phyloP scores from a whole-genome alignment of 2,888 invertebrate species.

The Gortyna flavago region DNA sequence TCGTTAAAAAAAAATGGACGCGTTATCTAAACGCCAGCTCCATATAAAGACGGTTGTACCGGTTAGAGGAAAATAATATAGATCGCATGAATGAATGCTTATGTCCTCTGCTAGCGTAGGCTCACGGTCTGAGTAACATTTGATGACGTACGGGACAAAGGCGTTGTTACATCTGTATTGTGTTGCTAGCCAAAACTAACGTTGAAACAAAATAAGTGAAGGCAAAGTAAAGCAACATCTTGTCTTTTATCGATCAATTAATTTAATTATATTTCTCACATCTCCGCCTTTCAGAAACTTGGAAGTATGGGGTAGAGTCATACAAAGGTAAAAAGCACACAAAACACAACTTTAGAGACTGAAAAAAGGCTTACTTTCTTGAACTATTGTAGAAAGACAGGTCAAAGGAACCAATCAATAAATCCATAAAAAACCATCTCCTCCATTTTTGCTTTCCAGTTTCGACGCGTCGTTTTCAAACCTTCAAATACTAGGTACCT shows the following conservation, averaged over 20 bases:
- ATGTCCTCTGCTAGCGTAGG: slow-evolving; percentile 70
- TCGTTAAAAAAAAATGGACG: slow-evolving; percentile 38
- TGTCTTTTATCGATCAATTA: background rate
- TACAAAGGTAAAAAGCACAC: background rate
- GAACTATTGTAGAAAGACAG: background rate
- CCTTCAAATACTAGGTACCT: background rate
- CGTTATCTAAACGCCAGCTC: slow-evolving; percentile 43
- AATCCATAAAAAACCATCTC: background rate
- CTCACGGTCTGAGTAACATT: slow-evolving; percentile 72
- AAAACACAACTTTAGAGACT: background rate
- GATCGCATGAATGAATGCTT: slow-evolving; percentile 71
- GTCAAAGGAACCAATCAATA: background rate
- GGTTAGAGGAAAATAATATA: slow-evolving; percentile 71
- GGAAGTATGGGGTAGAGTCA: background rate
- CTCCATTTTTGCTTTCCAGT: slow-evolving; percentile 2
- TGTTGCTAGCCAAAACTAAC: slow-evolving; percentile 28
- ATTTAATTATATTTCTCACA: background rate
- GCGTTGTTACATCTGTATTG: slow-evolving; percentile 42
- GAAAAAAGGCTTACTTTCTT: background rate
- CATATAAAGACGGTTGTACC: slow-evolving; percentile 44
- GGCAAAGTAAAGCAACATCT: background rate
- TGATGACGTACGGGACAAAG: slow-evolving; percentile 56
- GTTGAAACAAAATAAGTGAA: background rate
- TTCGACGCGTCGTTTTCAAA: background rate
- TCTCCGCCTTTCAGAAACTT: too few species aligned